Conservation (phyloP, 2,888 invertebrate genomes). For the Lamproptera curius region DNA sequence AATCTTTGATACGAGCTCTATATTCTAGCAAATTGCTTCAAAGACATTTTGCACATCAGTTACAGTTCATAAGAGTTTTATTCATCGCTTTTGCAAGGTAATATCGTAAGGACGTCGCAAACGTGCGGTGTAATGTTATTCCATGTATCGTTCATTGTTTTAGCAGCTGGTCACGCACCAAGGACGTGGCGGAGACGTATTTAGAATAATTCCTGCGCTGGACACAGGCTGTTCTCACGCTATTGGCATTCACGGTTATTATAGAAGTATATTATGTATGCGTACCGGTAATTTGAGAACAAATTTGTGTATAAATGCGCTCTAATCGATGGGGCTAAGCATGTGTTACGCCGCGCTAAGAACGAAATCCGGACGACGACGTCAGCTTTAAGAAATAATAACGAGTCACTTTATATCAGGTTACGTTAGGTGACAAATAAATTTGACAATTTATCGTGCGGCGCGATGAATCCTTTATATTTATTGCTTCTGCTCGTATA, state of each 20-base stretch:
- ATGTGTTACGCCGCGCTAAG: neutral
- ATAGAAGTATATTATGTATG: constrained; percentile 23
- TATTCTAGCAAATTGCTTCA: too few species aligned
- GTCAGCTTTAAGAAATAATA: constrained; percentile 5
- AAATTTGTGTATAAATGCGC: constrained; percentile 19
- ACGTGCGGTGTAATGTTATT: constrained; percentile 56
- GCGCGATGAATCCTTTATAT: neutral
- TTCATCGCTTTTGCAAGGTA: constrained; percentile 21
- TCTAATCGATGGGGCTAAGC: constrained; percentile 14
- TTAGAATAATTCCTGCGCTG: constrained; percentile 67
- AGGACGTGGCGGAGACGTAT: constrained; percentile 68
- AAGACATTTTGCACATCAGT: constrained; percentile 4
- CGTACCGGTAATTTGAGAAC: constrained; percentile 13
- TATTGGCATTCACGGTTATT: constrained; percentile 52
- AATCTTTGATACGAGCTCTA: neutral
- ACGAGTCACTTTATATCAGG: constrained; percentile 10
- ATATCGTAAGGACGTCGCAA: constrained; percentile 29
- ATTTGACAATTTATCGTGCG: constrained; percentile 11
- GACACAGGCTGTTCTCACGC: constrained; percentile 66
- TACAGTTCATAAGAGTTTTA: constrained; percentile 3
- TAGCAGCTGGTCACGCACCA: constrained; percentile 65
- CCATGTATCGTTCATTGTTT: constrained; percentile 49
- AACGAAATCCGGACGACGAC: constrained; percentile 2
- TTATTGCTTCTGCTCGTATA: neutral
- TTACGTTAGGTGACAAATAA: constrained; percentile 8